A percentile compares a stretch with the other conserved stretches of the same genome.
phyloP scores from a whole-genome alignment of 2,113 vertebrate species.

The Ctenomys sociabilis region DNA sequence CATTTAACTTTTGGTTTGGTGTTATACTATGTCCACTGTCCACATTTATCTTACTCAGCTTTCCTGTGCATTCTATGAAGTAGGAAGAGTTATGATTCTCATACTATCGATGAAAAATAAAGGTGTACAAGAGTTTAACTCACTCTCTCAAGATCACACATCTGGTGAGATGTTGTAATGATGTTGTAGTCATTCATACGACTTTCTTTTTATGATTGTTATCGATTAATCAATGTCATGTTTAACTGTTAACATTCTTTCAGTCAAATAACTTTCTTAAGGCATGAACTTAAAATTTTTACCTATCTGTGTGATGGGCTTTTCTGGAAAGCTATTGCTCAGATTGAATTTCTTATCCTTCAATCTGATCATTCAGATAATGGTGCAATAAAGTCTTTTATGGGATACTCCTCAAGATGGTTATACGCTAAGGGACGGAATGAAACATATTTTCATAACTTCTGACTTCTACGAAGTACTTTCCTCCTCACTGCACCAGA shows the following conservation, averaged over 20 bases:
- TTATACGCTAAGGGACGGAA: slow-evolving; percentile 55
- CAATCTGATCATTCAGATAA: slow-evolving; percentile 67
- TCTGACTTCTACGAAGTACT: slow-evolving; percentile 63
- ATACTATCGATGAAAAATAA: slow-evolving; percentile 9
- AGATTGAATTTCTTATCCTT: slow-evolving; percentile 61
- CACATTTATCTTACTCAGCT: neutral
- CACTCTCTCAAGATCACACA: neutral
- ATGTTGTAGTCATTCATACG: neutral
- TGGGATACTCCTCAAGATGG: slow-evolving; percentile 61
- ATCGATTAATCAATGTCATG: slow-evolving; percentile 49
- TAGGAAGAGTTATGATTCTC: neutral
- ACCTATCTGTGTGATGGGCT: neutral
- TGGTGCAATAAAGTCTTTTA: slow-evolving; percentile 72
- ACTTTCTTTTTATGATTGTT: slow-evolving; percentile 2
- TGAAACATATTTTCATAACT: slow-evolving; percentile 74
- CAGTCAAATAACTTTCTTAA: slow-evolving; percentile 19
- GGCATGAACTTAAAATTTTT: slow-evolving; percentile 20
- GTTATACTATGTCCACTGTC: neutral
- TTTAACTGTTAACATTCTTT: slow-evolving; percentile 50
- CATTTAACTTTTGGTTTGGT: neutral
- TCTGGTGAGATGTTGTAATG: neutral
- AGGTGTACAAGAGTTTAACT: neutral
- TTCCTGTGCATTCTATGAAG: neutral
- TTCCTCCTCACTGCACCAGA: neutral
- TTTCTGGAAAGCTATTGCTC: slow-evolving; percentile 52